phyloP scores from a whole-genome alignment of 1,140 invertebrate genomes.

The Pachyrhynchus sulphureomaculatus region DNA sequence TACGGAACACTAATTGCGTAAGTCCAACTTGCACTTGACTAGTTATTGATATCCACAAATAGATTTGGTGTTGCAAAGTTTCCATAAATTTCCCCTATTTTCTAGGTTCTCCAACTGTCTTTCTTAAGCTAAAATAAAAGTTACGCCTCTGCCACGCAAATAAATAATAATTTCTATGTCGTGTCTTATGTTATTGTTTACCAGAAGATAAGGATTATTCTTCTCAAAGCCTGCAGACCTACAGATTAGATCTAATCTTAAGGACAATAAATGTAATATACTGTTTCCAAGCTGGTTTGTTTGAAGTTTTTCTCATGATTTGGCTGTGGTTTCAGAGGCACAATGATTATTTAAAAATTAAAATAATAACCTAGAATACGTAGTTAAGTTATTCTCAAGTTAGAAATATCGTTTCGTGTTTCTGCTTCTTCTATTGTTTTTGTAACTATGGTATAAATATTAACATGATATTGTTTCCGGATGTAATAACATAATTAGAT shows the following conservation, averaged over 20 bases:
- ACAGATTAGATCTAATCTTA: conserved; percentile 16
- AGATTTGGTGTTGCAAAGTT: too few species aligned
- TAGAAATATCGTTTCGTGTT: neutral
- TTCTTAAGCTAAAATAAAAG: too few species aligned
- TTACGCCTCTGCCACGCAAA: neutral
- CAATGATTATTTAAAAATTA: conserved; percentile 11
- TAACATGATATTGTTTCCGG: neutral
- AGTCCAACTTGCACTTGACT: too few species aligned
- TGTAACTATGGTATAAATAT: neutral
- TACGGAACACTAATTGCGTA: too few species aligned
- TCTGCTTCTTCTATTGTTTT: conserved; percentile 11
- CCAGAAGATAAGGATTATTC: conserved; percentile 10
- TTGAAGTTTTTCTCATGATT: neutral
- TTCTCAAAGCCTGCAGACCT: conserved; percentile 11
- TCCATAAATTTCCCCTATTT: too few species aligned
- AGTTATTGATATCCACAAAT: too few species aligned
- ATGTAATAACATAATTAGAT: too few species aligned
- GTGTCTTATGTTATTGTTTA: conserved; percentile 11
- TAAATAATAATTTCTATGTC: neutral
- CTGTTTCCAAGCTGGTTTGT: neutral
- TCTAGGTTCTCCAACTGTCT: too few species aligned
- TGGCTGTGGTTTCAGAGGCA: too few species aligned
- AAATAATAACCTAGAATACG: conserved; percentile 10
- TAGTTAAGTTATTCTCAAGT: neutral
- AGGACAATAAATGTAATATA: conserved; percentile 9